These are phyloP conservation scores for Eulemur mongoz DNA, from an alignment of 2,797 vertebrate genomes.

Conservation along the genomic window DNA sequence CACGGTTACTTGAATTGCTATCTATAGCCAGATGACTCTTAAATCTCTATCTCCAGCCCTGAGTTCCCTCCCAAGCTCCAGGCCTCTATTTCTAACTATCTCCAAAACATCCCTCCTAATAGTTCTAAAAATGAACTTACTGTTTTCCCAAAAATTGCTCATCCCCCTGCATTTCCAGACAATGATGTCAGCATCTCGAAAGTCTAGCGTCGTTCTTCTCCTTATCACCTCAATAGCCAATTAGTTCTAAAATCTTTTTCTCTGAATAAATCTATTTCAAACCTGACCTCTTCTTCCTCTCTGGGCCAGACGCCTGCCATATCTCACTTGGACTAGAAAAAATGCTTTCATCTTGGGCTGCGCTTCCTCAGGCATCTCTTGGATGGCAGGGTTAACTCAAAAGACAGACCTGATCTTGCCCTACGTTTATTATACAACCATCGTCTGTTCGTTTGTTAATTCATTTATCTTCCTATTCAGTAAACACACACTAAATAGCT, in stretches of 20 bases:
- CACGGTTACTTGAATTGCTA: neutral
- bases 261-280: neutral
- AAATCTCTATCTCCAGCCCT: neutral
- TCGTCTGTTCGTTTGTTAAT: neutral
- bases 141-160: neutral
- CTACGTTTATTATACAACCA: neutral
- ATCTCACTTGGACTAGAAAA: neutral
- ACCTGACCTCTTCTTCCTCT: neutral
- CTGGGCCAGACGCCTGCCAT: neutral
- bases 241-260: neutral
- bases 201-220: neutral
- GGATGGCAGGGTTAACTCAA: neutral
- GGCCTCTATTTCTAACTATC: neutral
- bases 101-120: neutral
- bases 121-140: constrained; percentile 18
- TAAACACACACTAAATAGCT: neutral
- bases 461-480: neutral
- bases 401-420: neutral
- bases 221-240: neutral
- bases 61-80: neutral
- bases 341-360: neutral
- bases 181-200: neutral
- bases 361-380: neutral
- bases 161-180: neutral
- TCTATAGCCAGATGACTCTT: neutral